Evolutionary conservation across 2,888 invertebrate genomes (phyloP), one percentile per base, ranked within the genome.

Genomic region (Brachypalpus laphriformis): DNA sequence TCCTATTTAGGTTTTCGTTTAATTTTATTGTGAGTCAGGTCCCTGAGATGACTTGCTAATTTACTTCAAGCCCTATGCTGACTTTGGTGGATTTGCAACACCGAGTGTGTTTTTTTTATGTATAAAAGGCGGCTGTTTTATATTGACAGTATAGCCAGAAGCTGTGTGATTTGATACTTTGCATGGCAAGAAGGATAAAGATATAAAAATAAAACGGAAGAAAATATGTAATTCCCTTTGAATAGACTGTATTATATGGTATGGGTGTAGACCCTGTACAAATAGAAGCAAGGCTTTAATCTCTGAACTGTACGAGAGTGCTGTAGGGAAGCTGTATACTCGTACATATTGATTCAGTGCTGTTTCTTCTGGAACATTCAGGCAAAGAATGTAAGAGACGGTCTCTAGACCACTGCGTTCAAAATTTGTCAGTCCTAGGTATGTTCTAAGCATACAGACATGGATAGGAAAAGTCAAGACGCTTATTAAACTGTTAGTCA

Each of bases 31-130:
- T 61, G 31, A 78, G 78, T 74, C 68, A 78, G 68, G 78, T 78
- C 78, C 82, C 78, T 83, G 78, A 83, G 78, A 74, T 83, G 82
- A 78, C 78, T 83, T 83, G 82, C 78, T 83, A 78, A 83, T 83
- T 83, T 83, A 72, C 61, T 78, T 78, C 61, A 45, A 83, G 72
- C 51, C 51, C 34, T n/a, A 37, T 61, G 71, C 68, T 74, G 61
- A 83, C 61, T 66, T 54, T 22, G 56, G 45, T 47, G 72, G 66
- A 82, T 82, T 74, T 72, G 9, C 47, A 3, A 68, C 40, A 54
- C 22, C 2, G 9, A 56, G 25, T 65, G 22, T 65, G 42, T 37
- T 6, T n/a, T n/a, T n/a, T n/a, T n/a, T 45, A 22, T 54, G 22
- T 61, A 16, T 0, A 5, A 4, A 16, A 18, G 37, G 5, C 5